These are phyloP conservation scores for Puffinus mauretanicus DNA, from an alignment of 2,113 vertebrate species.

Conservation along the genomic window DNA sequence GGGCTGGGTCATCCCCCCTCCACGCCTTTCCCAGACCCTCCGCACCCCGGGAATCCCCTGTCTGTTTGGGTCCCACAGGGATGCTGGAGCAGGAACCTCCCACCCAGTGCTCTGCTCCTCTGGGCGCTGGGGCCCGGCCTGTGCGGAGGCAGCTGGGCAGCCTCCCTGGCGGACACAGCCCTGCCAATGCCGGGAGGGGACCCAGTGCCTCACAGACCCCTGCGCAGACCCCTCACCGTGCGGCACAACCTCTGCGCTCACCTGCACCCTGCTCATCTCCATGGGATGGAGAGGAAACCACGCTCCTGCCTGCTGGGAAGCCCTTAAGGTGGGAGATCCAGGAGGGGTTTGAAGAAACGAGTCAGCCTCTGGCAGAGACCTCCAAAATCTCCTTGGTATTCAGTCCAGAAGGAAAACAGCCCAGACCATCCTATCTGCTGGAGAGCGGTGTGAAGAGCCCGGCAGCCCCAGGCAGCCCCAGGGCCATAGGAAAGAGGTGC, in stretches of 20 bases:
- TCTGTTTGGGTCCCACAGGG: neutral
- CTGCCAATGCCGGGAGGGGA: rapidly evolving
- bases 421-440: rapidly evolving
- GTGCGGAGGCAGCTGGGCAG: rapidly evolving
- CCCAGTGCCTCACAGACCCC: neutral
- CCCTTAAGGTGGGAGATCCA: neutral
- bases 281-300: neutral
- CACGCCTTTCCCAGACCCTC: rapidly evolving
- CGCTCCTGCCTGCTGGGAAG: neutral
- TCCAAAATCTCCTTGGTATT: rapidly evolving
- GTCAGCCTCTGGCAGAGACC: neutral
- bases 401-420: neutral
- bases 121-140: rapidly evolving
- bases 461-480: neutral
- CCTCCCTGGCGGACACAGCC: neutral
- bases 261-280: neutral
- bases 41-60: rapidly evolving
- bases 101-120: neutral
- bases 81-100: neutral
- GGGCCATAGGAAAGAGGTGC: rapidly evolving
- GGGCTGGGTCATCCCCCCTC: neutral
- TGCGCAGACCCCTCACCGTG: rapidly evolving
- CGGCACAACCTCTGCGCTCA: neutral
- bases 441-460: rapidly evolving
- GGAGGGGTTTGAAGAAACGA: neutral